Evolutionary conservation across 2,888 invertebrate genomes (phyloP), one percentile per base, ranked within the genome.

Genomic region (Hemaris fuciformis): DNA sequence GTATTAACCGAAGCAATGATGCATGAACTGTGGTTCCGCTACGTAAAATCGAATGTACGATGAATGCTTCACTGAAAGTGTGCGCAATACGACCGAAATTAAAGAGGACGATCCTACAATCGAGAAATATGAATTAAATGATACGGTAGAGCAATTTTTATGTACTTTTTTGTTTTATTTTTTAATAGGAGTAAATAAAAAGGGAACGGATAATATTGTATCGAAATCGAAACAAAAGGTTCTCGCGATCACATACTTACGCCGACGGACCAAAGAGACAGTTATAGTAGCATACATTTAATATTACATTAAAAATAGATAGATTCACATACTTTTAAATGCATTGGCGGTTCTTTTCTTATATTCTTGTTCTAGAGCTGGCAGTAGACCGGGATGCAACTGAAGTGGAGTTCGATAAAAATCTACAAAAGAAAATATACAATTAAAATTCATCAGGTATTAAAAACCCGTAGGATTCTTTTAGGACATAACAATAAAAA

Each of bases 371-470:
- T 88, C 82, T 0, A 86, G 61, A 1, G 75, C 78, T 1, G 89
- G 84, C 34, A 87, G 67, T n/a, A 85, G 65, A 8, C 85, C 81
- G 7, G 88, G 83, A 60, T 86, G 84, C 62, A 86, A 65, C 60
- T 84, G 84, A 66, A 89, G 60, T 0, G 91, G 90, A 6, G 87
- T 88, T 56, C 90, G 87, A 72, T 89, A 90, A 72, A 87, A 88
- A 76, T 91, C 91, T 91, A 72, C 8, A 74, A 70, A 64, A 34
- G 46, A 62, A 25, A 58, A 53, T 60, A 27, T n/a, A 38, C 38
- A 3, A 4, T 15, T 20, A 10, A 20, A 10, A 6, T n/a, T 18
- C 4, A 13, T 34, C 34, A 15, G 34, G n/a, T n/a, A n/a, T 34
- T 8, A 2, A 6, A 13, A 34, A 8, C 0, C 34, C 34, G 34